Evolutionary conservation across 2,797 vertebrate genomes (phyloP).

Genomic region (Numenius phaeopus): DNA sequence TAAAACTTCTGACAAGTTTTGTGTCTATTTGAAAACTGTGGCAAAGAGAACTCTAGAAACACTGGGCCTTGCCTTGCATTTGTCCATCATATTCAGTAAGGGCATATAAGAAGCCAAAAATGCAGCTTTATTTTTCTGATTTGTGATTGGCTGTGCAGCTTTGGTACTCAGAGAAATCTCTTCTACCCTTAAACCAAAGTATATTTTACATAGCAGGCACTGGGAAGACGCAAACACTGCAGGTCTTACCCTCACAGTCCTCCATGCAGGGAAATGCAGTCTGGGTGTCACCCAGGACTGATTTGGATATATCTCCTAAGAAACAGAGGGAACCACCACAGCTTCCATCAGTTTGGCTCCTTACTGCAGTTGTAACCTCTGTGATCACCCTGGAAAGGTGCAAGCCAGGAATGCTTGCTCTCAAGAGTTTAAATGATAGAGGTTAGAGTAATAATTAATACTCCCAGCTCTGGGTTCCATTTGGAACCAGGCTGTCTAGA

Average conservation of each 20-base stretch:
- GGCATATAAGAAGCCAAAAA: background rate
- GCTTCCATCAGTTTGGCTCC: background rate
- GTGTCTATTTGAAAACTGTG: background rate
- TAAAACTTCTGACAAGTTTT: background rate
- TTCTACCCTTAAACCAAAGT: background rate
- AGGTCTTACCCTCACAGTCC: background rate
- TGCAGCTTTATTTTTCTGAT: background rate
- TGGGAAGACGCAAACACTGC: background rate
- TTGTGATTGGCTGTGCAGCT: background rate
- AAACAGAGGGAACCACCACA: background rate
- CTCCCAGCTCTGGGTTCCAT: background rate
- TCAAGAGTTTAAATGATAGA: background rate
- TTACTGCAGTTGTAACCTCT: background rate
- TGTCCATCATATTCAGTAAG: background rate
- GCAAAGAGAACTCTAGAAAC: background rate
- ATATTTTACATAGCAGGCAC: background rate
- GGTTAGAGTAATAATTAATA: background rate
- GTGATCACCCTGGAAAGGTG: background rate
- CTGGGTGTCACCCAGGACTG: background rate
- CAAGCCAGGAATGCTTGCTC: background rate
- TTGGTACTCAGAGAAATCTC: background rate
- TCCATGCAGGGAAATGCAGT: background rate
- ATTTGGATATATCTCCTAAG: background rate
- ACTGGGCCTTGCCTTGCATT: background rate
- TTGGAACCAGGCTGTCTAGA: background rate